Base-by-base conservation (phyloP, 1,140 invertebrate species). In the Dryas iulia region DNA sequence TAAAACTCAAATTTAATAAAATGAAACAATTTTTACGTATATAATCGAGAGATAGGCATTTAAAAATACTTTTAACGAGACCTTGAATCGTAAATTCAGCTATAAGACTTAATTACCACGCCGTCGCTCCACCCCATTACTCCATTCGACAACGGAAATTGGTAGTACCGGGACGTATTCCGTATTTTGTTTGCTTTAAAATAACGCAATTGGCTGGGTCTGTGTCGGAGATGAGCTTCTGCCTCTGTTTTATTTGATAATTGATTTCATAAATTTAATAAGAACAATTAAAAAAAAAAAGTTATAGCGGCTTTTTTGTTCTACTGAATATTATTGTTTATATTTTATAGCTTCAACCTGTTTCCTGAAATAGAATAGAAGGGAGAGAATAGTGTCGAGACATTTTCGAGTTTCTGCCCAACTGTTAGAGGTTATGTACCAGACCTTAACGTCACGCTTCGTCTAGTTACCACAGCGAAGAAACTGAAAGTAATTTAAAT, bases 111-210 rank as follows among this genome's bases (percentile, higher is more conserved):
- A 53, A 62, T 62, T 62, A 53, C 24, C 26, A 28, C 60, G 60
- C 31, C 52, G 47, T 62, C 39, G 60, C 18, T 52, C 24, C 14
- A 18, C 47, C 33, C 47, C 52, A 62, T 62, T 53, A 26, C 28
- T 52, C 28, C 60, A 53, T 52, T 23, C 60, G 14, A 62, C 60
- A 14, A 53, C 60, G 60, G 39, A 62, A 28, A 62, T 53, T 62
- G 60, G 14, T 39, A 52, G 39, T 31, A 62, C 26, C 25, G 47
- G 39, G 39, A 62, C 59, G 7, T 52, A 30, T 62, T 53, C 39
- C 26, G 60, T 30, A 31, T 62, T 62, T 62, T 52, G 47, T 8
- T 47, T 47, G 6, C 5, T 6, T 47, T 47, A 8, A 47, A 47
- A 47, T 47, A 47, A 47, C 39, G 14, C 39, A 21, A 47, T 47